Base-by-base conservation (phyloP, 2,113 vertebrate species). In the Herpetotheres cachinnans region DNA sequence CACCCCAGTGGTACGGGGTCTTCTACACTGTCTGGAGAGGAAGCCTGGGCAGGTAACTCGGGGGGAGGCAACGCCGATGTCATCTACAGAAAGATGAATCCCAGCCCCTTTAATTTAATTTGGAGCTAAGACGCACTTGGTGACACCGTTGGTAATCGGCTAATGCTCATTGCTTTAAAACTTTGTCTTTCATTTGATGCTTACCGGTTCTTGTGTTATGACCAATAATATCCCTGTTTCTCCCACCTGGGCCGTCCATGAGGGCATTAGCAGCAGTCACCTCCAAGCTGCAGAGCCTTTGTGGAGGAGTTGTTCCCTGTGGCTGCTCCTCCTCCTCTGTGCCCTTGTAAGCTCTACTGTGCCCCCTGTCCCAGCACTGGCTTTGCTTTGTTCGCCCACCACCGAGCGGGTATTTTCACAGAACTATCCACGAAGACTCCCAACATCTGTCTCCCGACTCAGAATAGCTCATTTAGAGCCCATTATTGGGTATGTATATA, bases 1-100 rank as follows among this genome's bases (percentile, higher is more conserved):
- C 32, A 42, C 4, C 13, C 13, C 1, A 1, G 16, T 32, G 47
- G 47, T 11, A 30, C 2, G 2, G n/a, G 3, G 12, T 76, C 26
- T 65, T 67, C 54, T 87, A 32, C 12, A 2, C 32, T 25, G 21
- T 18, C 36, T 86, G 46, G 26, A 83, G 72, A 61, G 32, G 38
- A 82, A 78, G 17, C 11, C 36, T 61, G 29, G 56, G 36, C 62
- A 32, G 2, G n/a, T 16, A 62, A 26, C 34, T 19, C 26, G 36
- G 18, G 2, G 17, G 29, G 21, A 46, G 82, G 17, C 38, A 80
- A 13, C 0, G 3, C 29, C 32, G 30, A 21, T 24, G 25, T 18
- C 18, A 59, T 8, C n/a, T 36, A 16, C n/a, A 42, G 42, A 42
- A 42, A 71, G 42, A 27, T 36, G 42, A 80, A 42, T 8, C 2